Base-by-base conservation (phyloP, 2,888 invertebrate species). In the Sepioteuthis lessoniana region DNA sequence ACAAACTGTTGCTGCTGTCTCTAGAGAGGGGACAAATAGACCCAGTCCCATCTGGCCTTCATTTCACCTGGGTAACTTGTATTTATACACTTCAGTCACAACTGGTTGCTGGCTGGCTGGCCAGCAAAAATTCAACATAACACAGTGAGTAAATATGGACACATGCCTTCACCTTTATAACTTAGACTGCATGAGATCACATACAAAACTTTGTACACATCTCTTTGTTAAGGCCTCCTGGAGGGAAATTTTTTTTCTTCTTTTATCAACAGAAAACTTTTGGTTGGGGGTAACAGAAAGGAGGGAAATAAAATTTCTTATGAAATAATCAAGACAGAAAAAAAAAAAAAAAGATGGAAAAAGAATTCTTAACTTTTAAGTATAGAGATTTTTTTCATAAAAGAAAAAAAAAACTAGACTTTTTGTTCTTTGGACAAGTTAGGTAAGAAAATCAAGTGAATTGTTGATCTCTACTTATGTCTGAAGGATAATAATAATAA, bases 161-260 rank as follows among this genome's bases (percentile, higher is more conserved):
- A 91, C 91, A 91, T 91, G 91, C 91, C 76, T 91, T 91, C 91
- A 91, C 91, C 38, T 91, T 91, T 91, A 37, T 91, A 91, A 91
- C 46, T 91, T 91, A 91, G 38, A 91, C 91, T 91, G 91, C 38
- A 38, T 37, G 91, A 91, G 91, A 91, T 91, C 91, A 91, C 46
- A 91, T 47, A 91, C 38, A 91, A 91, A 91, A 76, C 76, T 76
- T 76, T 76, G 76, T 76, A 76, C 76, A 76, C n/a, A 76, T 76
- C 76, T 76, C 76, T 76, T 76, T n/a, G 76, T 76, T 76, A 76
- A 76, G 76, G 76, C 76, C 76, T 76, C 76, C 76, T 76, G 76
- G 76, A 76, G 76, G 76, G 76, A 76, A 76, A 76, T 8, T 16
- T 35, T 35, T n/a, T 76, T 76, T 35, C n/a, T 76, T 76, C 76